Percentiles rank a stretch among this genome's conserved stretches.
Conservation (phyloP, 2,113 vertebrate genomes). For the Vicugna pacos region DNA sequence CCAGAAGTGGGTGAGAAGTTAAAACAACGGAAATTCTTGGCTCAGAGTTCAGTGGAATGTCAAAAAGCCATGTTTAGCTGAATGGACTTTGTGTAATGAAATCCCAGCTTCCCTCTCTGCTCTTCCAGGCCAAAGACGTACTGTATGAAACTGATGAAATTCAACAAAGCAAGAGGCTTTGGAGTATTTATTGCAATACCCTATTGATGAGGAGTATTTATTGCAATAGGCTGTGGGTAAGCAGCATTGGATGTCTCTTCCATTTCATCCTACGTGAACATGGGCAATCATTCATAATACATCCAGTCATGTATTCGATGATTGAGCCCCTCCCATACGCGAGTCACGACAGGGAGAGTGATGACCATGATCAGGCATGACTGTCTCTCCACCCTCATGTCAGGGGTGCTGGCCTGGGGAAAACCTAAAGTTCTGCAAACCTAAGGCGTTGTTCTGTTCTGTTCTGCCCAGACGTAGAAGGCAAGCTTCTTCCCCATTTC, state of each 20-base stretch:
- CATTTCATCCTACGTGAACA: neutral
- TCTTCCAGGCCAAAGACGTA: neutral
- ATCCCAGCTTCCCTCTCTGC: conserved; percentile 40
- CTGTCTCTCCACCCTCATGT: neutral
- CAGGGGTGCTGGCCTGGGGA: neutral
- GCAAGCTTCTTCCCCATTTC: neutral
- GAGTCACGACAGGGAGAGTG: neutral
- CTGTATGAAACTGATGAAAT: conserved; percentile 18
- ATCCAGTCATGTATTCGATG: neutral
- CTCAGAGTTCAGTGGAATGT: conserved; percentile 57
- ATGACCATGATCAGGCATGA: neutral
- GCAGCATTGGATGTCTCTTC: neutral
- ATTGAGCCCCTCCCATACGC: neutral
- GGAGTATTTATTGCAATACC: neutral
- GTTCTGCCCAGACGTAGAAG: neutral
- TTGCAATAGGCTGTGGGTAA: neutral
- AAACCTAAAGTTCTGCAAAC: neutral
- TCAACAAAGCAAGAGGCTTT: neutral
- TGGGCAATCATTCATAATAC: neutral
- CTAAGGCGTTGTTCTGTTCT: neutral
- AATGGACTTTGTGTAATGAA: conserved; percentile 52
- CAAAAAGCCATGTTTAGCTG: conserved; percentile 61
- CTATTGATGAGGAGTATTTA: neutral
- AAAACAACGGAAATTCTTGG: conserved; percentile 65
- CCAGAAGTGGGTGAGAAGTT: conserved; percentile 70